Evolutionary conservation across 2,113 vertebrate genomes (phyloP), one percentile per base, ranked within the genome.

Genomic region (Prietella phreatophila): DNA sequence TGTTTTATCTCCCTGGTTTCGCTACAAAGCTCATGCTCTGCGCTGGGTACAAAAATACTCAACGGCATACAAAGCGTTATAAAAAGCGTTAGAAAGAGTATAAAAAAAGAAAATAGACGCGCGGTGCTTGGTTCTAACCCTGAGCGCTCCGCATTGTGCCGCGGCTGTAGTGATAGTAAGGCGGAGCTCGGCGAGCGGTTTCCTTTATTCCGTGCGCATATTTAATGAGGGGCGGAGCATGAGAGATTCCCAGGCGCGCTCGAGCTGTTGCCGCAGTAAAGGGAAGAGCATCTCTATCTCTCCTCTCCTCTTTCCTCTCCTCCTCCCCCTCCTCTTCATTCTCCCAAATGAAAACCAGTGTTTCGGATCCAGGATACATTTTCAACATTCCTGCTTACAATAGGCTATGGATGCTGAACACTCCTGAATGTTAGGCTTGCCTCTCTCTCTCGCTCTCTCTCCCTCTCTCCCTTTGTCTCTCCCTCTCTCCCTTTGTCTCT

Each of bases 171-270:
- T 86, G 87, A 55, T 85, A 88, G 90, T 80, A 76, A 83, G 56
- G 92, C 63, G 89, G 84, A 82, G 27, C 75, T 81, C 13, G 73
- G 15, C 39, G 78, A 67, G 92, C 91, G 27, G 67, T 87, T 88
- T 76, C 83, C 83, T 90, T 93, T 91, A 83, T 87, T 92, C 83
- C 86, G 86, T 82, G 82, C 69, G 87, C 88, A 92, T 90, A 76
- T 53, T 88, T 88, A 90, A 82, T 86, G 89, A 91, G 93, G 92
- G 94, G 94, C 90, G 84, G 90, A 9, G 87, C 87, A 87, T 88
- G 91, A 93, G 92, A 94, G 90, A 93, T 93, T 89, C 94, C 91
- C 90, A 84, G 71, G 50, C 84, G 73, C 83, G 78, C 79, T 75
- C 82, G 56, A 86, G 86, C 84, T 85, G 65, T 69, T 91, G 88